Evolutionary conservation across 2,113 vertebrate genomes (phyloP), one percentile per base, ranked within the genome.

Genomic region (Halcyon senegalensis): DNA sequence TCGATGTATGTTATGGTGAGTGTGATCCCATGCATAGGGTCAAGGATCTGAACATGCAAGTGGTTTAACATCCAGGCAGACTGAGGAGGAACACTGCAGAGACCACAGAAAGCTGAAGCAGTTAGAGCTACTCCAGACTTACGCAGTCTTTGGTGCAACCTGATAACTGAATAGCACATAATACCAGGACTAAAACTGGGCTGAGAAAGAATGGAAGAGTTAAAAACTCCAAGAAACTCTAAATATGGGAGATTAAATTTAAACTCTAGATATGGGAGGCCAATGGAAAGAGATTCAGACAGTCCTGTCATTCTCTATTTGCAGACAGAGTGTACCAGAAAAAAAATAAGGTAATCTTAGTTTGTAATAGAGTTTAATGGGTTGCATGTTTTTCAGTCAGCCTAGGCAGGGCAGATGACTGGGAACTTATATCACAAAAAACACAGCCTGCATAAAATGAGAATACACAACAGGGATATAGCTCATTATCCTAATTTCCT

Each of bases 401-500:
- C 31, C 44, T 88, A 37, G 18, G 18, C 48, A 92, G 48, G 67
- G 63, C 76, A 80, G 53, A 94, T 53, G 25, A 43, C 35, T 56
- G 24, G 39, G 70, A 83, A 69, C 21, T 73, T 79, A 31, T 0
- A 31, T 41, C 90, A 80, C 24, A 46, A 83, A 83, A 94, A 93
- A 17, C 13, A 21, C 6, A 58, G 25, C 46, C 55, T 80, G 63
- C 46, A 76, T 80, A 76, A 88, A 88, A 79, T 3, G 2, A 80
- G 27, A 95, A 80, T 88, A 41, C 75, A 44, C 53, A 79, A 35
- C 67, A 88, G 78, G 46, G 17, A 35, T 13, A 43, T 58, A 73
- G 25, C 58, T 86, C 58, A 86, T 92, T 90, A 77, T 58, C 59
- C 51, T 90, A 69, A 90, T 94, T 90, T 93, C 41, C 67, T 77